Base-by-base conservation (phyloP, 2,113 vertebrate genomes). In the Recurvirostra avosetta region DNA sequence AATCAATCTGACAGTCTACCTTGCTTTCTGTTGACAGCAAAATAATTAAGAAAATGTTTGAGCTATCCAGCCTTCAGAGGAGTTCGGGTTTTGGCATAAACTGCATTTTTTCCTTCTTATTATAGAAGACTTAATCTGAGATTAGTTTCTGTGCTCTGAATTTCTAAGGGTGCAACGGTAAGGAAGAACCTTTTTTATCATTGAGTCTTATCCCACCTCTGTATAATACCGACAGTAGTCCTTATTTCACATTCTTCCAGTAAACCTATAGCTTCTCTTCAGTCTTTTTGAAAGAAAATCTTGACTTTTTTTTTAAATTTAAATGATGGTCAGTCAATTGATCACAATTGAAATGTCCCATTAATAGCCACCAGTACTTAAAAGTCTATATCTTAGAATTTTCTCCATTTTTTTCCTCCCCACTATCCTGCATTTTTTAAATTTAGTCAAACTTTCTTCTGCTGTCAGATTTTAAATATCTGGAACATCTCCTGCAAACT, bases 181-280 rank as follows among this genome's bases (percentile, higher is more conserved):
- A 79, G 41, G 41, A 62, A 41, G 12, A 34, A 66, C 4, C 6
- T 17, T 56, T 73, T 76, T 50, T 34, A 62, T 49, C 20, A 45
- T 20, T n/a, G 74, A 41, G 8, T 34, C 7, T 88, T 11, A 40
- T 4, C 15, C 8, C 20, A 19, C 4, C 9, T 66, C 34, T 0
- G 0, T 56, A 32, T 49, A 61, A 41, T 55, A 53, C 11, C 2
- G 3, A 30, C 0, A 1, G 13, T 27, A 56, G 26, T 62, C 7
- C 15, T 55, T 68, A 66, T 53, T 47, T 67, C 22, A 27, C 25
- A 67, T 79, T 62, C 11, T 8, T 32, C 5, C 18, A n/a, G 14
- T 52, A 79, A 87, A 83, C 3, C 12, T 14, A 16, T 6, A 40
- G 14, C 20, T 61, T 74, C 21, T 70, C 22, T 65, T 77, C 53